Conservation (phyloP, 2,888 invertebrate species). For the Aethes cnicana region DNA sequence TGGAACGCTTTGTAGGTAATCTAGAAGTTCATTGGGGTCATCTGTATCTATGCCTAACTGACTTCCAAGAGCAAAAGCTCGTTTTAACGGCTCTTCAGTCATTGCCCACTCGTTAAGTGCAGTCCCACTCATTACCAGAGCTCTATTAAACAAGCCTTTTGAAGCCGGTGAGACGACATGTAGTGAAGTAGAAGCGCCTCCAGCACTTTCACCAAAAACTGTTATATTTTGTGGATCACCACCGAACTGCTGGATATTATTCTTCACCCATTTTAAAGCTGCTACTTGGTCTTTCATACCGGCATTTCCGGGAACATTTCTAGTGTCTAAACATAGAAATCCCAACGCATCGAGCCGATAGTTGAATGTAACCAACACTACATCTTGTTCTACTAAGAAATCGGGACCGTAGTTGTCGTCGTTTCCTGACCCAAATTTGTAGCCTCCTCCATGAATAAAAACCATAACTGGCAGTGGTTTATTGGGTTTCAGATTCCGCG, state of each 20-base stretch:
- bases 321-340: slow-evolving; percentile 61
- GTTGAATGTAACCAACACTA: slow-evolving; percentile 67
- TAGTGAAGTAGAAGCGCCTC: slow-evolving; percentile 52
- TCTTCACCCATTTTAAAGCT: slow-evolving; percentile 64
- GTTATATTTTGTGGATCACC: slow-evolving; percentile 68
- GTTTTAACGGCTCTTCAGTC: slow-evolving; percentile 71
- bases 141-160: slow-evolving; percentile 64
- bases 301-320: slow-evolving; percentile 70
- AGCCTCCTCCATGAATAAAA: slow-evolving; percentile 67
- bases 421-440: slow-evolving; percentile 55
- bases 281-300: slow-evolving; percentile 75
- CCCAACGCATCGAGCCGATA: slow-evolving; percentile 67
- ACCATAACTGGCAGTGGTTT: slow-evolving; percentile 60
- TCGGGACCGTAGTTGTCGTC: slow-evolving; percentile 62
- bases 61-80: slow-evolving; percentile 51
- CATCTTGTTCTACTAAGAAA: slow-evolving; percentile 57
- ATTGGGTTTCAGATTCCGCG: slow-evolving; percentile 49
- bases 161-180: slow-evolving; percentile 71
- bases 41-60: slow-evolving; percentile 49
- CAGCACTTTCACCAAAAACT: slow-evolving; percentile 72
- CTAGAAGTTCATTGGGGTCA: slow-evolving; percentile 47
- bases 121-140: slow-evolving; percentile 87
- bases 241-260: slow-evolving; percentile 63
- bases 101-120: slow-evolving; percentile 80
- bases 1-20: slow-evolving; percentile 52